A percentile compares a stretch with the other conserved stretches of the same genome.
Conservation (phyloP, 2,113 vertebrate species). For the Stomatorhinus ivindoensis region DNA sequence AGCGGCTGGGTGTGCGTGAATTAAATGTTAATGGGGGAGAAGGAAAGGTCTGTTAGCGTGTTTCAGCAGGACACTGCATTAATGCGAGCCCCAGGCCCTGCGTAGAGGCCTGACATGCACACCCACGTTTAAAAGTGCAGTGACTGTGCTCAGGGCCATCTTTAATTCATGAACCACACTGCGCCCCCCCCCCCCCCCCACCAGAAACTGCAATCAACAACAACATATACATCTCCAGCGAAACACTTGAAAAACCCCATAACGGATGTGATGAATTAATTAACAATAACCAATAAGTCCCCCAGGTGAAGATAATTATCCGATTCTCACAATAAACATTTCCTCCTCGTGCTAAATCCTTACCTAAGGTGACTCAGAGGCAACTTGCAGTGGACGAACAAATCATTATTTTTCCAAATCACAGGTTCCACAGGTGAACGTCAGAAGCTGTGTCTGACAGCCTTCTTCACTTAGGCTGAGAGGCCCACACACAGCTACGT, state of each 20-base stretch:
- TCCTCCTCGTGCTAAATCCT: neutral
- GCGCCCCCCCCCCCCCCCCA: neutral
- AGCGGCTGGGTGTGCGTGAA: slow-evolving; percentile 18
- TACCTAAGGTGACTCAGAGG: neutral
- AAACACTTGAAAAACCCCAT: neutral
- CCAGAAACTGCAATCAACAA: neutral
- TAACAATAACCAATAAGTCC: slow-evolving; percentile 11
- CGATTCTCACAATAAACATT: slow-evolving; percentile 8
- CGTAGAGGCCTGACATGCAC: neutral
- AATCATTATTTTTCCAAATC: neutral
- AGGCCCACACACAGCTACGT: neutral
- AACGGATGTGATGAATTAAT: slow-evolving; percentile 17
- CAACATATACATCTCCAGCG: slow-evolving; percentile 4
- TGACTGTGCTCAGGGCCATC: neutral
- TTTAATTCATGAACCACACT: slow-evolving; percentile 6
- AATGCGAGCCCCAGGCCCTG: neutral
- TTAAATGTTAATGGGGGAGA: slow-evolving; percentile 10
- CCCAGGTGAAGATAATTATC: slow-evolving; percentile 9
- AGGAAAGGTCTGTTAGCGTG: slow-evolving; percentile 3
- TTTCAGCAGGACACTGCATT: slow-evolving; percentile 1
- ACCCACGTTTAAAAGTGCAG: neutral
- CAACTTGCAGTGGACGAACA: neutral
- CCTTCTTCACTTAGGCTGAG: neutral
- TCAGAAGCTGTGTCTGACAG: neutral
- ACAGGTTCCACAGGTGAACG: neutral